These are phyloP conservation scores for Miichthys miiuy DNA, from an alignment of 2,797 vertebrate genomes.

Conservation along the genomic window DNA sequence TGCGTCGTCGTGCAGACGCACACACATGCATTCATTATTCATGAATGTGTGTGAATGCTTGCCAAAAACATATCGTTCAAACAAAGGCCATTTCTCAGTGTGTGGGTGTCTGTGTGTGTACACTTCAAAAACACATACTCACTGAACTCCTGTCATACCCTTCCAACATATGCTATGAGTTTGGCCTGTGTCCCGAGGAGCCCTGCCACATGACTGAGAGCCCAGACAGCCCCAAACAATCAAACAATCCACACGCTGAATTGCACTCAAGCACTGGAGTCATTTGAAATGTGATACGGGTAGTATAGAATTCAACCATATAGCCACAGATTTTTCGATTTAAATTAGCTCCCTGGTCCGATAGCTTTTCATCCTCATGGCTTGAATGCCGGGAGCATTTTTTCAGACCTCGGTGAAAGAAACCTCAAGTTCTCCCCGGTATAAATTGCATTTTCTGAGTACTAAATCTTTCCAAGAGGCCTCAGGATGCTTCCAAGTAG, in stretches of 20 bases:
- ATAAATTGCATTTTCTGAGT: slow-evolving; percentile 71
- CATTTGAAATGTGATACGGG: slow-evolving; percentile 72
- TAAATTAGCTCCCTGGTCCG: slow-evolving; percentile 61
- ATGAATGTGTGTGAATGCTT: slow-evolving; percentile 78
- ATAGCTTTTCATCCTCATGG: slow-evolving; percentile 68
- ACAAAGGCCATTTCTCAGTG: slow-evolving; percentile 78
- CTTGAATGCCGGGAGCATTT: slow-evolving; percentile 63
- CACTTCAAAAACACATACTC: slow-evolving; percentile 79
- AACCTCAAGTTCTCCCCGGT: slow-evolving; percentile 72
- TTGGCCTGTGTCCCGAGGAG: slow-evolving; percentile 79
- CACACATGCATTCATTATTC: slow-evolving; percentile 69
- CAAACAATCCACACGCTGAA: slow-evolving; percentile 75
- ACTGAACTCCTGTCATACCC: slow-evolving; percentile 81
- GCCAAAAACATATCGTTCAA: slow-evolving; percentile 80
- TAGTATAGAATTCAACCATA: slow-evolving; percentile 75
- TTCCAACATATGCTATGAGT: slow-evolving; percentile 85
- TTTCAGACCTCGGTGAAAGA: slow-evolving; percentile 66
- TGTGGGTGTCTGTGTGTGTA: slow-evolving; percentile 75
- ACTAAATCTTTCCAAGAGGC: slow-evolving; percentile 75
- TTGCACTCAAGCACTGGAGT: slow-evolving; percentile 70
- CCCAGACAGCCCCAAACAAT: slow-evolving; percentile 81
- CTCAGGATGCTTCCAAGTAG: slow-evolving; percentile 72
- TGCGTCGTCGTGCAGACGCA: slow-evolving; percentile 48
- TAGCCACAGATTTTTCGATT: slow-evolving; percentile 69
- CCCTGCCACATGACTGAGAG: slow-evolving; percentile 79